Evolutionary conservation across 1,140 invertebrate species (phyloP).

Genomic region (Ganaspis sp.): DNA sequence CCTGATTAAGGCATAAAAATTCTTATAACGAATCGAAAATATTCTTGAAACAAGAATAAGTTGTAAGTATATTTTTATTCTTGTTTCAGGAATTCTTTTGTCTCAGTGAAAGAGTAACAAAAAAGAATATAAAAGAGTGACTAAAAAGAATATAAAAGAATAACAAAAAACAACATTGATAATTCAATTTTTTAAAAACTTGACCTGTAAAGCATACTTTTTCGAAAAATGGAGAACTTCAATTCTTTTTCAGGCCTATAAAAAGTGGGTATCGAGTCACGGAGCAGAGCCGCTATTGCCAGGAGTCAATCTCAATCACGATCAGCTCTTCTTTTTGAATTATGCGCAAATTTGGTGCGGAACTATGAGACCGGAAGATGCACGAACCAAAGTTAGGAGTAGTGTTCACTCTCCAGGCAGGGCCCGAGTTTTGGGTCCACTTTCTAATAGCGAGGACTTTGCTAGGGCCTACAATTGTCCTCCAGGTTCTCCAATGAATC

Average conservation of each 20-base stretch:
- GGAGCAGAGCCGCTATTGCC: constrained; percentile 85
- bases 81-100: too few relatives aligned
- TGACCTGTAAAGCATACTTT: too few relatives aligned
- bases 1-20: too few relatives aligned
- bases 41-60: too few relatives aligned
- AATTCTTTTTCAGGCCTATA: constrained; percentile 80
- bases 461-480: constrained; percentile 89
- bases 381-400: constrained; percentile 93
- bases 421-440: constrained; percentile 92
- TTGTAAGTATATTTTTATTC: too few relatives aligned
- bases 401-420: constrained; percentile 96
- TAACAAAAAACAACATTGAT: too few relatives aligned
- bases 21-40: too few relatives aligned
- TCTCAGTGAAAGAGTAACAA: too few relatives aligned
- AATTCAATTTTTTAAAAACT: too few relatives aligned
- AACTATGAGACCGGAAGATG: constrained; percentile 96
- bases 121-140: too few relatives aligned
- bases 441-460: constrained; percentile 95
- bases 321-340: constrained; percentile 93
- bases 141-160: too few relatives aligned
- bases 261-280: constrained; percentile 85
- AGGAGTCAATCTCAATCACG: constrained; percentile 88
- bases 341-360: constrained; percentile 98
- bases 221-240: too few relatives aligned
- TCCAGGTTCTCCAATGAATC: constrained; percentile 91